phyloP scores from a whole-genome alignment of 2,113 vertebrate genomes.

The Pygoscelis adeliae region DNA sequence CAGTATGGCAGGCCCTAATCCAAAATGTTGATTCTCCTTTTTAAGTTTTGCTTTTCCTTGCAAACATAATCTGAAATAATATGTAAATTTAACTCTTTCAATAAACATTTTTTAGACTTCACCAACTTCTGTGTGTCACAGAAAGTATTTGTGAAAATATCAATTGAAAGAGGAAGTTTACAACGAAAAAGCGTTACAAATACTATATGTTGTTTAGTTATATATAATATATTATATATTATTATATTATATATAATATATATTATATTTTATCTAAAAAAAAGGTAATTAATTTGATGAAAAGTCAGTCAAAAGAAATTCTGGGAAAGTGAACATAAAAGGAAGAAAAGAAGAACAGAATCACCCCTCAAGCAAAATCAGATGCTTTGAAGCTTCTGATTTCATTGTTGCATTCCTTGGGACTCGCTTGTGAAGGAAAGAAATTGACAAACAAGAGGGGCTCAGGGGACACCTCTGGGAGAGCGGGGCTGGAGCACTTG shows the following conservation, averaged over 20 bases:
- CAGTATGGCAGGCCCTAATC: too few relatives aligned
- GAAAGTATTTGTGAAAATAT: background rate
- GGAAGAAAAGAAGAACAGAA: background rate
- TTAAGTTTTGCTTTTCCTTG: background rate
- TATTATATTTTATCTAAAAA: too few relatives aligned
- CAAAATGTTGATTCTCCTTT: background rate
- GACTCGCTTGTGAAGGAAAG: background rate
- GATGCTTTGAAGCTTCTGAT: background rate
- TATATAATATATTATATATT: too few relatives aligned
- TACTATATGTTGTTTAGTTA: background rate
- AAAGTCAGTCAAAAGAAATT: background rate
- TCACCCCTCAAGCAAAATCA: background rate
- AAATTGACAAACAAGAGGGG: background rate
- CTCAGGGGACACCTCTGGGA: rapidly evolving
- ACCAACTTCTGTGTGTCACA: background rate
- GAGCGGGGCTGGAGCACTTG: rapidly evolving
- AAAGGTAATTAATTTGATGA: background rate
- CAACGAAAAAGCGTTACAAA: background rate
- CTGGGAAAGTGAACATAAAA: background rate
- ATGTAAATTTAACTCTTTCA: background rate
- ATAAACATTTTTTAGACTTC: background rate
- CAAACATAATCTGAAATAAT: background rate
- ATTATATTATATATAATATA: too few relatives aligned
- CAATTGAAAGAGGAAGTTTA: background rate
- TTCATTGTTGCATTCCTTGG: background rate